Base-by-base conservation (phyloP, 2,113 vertebrate genomes). In the Microtus montanus region DNA sequence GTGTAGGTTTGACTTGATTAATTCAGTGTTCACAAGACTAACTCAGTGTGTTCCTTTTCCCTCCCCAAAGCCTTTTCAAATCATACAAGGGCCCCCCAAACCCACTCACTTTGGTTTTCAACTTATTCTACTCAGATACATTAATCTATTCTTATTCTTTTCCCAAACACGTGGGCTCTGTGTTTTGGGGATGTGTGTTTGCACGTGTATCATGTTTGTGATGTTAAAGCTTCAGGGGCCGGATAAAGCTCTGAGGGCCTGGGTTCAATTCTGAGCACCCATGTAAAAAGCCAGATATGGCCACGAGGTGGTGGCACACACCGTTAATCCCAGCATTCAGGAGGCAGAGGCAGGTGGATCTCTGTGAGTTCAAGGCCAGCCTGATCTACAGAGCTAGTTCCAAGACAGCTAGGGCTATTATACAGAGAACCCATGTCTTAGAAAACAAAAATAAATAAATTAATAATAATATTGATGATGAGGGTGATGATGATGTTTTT, bases 1-100 rank as follows among this genome's bases (percentile, higher is more conserved):
- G 70, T 83, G 49, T 49, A 64, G 80, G 85, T 70, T 61, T 93
- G 63, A 86, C 84, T 26, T 73, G 94, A 96, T 87, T 94, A 87
- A 78, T 30, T 47, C 49, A 13, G 2, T 24, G 71, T 87, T 93
- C 79, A 54, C 2, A 89, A 66, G 30, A 7, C 73, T 66, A n/a
- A 38, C 63, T 89, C 44, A 38, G 3, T 20, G 3, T 44, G n/a
- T 30, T 79, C 33, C 14, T 87, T 33, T 30, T 11, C 30, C 68
- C 33, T 38, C n/a, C 49, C 11, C 63, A 89, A 71, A 82, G 33
- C 28, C 89, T 61, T 73, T 54, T 41, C 20, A 75, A 87, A 54
- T 6, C 24, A 82, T 8, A 87, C 1, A 58, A 78, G 75, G 73
- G 41, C 2, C 64, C 33, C 70, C 35, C 64, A 66, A 17, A 49